phyloP scores from a whole-genome alignment of 2,888 invertebrate genomes.

The Neoscelio sp. region DNA sequence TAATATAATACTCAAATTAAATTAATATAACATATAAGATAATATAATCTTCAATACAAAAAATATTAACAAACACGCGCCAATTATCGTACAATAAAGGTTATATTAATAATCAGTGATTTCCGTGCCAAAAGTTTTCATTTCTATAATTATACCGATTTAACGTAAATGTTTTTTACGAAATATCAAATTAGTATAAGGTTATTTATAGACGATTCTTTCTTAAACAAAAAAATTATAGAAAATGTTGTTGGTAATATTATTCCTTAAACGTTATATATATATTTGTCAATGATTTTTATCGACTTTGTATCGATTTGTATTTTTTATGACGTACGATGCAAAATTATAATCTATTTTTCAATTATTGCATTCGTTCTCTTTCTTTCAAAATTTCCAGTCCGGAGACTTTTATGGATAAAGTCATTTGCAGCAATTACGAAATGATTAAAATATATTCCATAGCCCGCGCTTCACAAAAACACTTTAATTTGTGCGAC shows the following conservation, averaged over 20 bases:
- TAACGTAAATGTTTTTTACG: too few relatives aligned
- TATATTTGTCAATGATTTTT: too few relatives aligned
- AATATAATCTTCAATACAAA: neutral
- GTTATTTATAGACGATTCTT: neutral
- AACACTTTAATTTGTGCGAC: conserved; percentile 17
- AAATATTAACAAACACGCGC: conserved; percentile 1
- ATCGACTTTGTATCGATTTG: too few relatives aligned
- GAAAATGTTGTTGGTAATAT: too few relatives aligned
- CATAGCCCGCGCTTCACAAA: neutral
- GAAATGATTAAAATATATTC: conserved; percentile 36
- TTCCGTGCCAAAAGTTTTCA: too few relatives aligned
- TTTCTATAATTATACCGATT: too few relatives aligned
- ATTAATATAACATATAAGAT: conserved; percentile 4
- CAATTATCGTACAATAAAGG: conserved; percentile 7
- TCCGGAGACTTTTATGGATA: neutral
- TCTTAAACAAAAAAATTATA: too few relatives aligned
- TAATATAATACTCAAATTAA: neutral
- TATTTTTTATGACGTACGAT: too few relatives aligned
- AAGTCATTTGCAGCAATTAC: conserved; percentile 9
- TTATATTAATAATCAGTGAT: neutral
- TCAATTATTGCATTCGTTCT: too few relatives aligned
- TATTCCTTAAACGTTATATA: too few relatives aligned
- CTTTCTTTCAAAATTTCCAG: neutral
- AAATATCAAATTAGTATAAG: neutral
- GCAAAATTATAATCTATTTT: too few relatives aligned